Evolutionary conservation across 2,888 invertebrate genomes (phyloP), one percentile per base, ranked within the genome.

Genomic region (Mellilla xanthometata): DNA sequence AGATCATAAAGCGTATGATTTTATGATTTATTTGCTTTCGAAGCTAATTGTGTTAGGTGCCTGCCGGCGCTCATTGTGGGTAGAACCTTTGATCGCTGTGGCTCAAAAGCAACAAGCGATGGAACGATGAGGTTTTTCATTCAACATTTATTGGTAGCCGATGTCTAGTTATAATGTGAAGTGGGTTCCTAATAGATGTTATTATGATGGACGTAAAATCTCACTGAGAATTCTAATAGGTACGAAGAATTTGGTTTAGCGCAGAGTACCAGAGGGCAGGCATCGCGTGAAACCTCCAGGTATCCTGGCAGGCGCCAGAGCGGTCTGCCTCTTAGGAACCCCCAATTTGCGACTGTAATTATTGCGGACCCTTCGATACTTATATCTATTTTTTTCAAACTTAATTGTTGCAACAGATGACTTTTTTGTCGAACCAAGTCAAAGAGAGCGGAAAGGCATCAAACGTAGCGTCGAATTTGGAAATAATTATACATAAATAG

Each of bases 401-500:
- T 88, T 89, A 89, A 89, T 89, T 89, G 87, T 89, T 89, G 81
- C 88, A 87, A 84, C 88, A 85, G 89, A 89, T 87, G 89, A 89
- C 88, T 89, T 89, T 89, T 89, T 89, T 89, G 88, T 89, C 81
- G 86, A 89, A 83, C 76, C 65, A 82, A 81, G 85, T 86, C 85
- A 89, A 87, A 86, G 87, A 89, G 89, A 89, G 89, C 88, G 89
- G 88, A 86, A 88, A 89, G 81, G 89, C 89, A 89, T 89, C 89
- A 89, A 89, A 89, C 86, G 79, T 73, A 82, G 80, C 87, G 84
- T 89, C 85, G 89, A 89, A 88, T 89, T 89, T 89, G 87, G 86
- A 89, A 88, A 89, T 89, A 89, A 89, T 89, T 89, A 89, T 89
- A 89, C 86, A 89, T 89, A 89, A 89, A 89, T 88, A 89, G 89